Percentiles rank a stretch among this genome's conserved stretches.
Conservation (phyloP, 2,113 vertebrate genomes). For the Mola mola region DNA sequence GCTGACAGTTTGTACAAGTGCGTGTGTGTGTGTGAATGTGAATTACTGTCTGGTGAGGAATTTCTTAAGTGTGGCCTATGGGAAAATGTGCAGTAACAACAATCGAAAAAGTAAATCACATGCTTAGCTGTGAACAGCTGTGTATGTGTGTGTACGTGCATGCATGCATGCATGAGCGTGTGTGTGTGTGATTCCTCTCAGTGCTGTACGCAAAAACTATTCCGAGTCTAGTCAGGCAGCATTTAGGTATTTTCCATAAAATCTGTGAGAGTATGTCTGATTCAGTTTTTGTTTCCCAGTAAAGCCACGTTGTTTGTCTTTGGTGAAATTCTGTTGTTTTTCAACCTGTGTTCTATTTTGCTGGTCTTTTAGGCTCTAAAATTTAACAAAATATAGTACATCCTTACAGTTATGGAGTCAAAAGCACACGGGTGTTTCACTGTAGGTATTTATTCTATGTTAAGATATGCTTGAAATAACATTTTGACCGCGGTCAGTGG, state of each 20-base stretch:
- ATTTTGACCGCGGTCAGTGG: too few species aligned
- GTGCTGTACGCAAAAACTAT: background rate
- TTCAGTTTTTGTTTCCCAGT: background rate
- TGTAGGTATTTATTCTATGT: too few species aligned
- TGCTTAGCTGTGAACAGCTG: slow-evolving; percentile 43
- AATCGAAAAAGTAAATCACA: slow-evolving; percentile 67
- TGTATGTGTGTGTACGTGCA: slow-evolving; percentile 28
- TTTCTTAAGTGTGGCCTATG: slow-evolving; percentile 69
- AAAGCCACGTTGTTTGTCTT: background rate
- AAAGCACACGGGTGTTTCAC: too few species aligned
- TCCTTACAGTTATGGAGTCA: too few species aligned
- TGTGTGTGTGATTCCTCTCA: slow-evolving; percentile 1
- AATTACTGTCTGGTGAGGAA: slow-evolving; percentile 30
- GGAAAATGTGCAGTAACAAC: slow-evolving; percentile 64
- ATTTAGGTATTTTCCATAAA: background rate
- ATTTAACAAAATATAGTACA: too few species aligned
- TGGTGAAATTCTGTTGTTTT: too few species aligned
- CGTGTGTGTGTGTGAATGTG: slow-evolving; percentile 2
- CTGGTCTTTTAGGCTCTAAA: too few species aligned
- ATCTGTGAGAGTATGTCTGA: background rate
- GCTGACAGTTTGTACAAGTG: slow-evolving; percentile 17
- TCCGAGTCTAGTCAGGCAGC: background rate
- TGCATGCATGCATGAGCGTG: slow-evolving; percentile 12
- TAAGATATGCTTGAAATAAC: too few species aligned
- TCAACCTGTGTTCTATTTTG: too few species aligned